A percentile compares a stretch with the other conserved stretches of the same genome.
These are phyloP conservation scores for Sceliomorpha sp. DNA, from an alignment of 2,888 invertebrate genomes.

Conservation along the genomic window DNA sequence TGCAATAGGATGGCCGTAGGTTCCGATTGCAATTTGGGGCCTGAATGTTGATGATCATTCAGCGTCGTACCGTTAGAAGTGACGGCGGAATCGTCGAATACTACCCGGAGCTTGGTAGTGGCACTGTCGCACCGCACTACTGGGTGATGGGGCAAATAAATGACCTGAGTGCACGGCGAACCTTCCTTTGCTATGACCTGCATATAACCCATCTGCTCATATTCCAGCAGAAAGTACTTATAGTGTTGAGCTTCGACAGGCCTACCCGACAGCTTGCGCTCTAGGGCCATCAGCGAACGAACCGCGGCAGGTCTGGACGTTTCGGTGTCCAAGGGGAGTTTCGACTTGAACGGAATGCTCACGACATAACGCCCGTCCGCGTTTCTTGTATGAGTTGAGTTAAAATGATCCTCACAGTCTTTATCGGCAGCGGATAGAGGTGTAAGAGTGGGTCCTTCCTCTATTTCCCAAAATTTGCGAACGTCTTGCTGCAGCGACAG, in stretches of 20 bases:
- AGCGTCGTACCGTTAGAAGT: slow-evolving; percentile 27
- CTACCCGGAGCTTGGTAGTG: slow-evolving; percentile 30
- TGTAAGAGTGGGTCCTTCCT: slow-evolving; percentile 16
- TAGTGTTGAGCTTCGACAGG: not conserved
- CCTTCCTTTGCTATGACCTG: too few relatives aligned
- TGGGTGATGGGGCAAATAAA: slow-evolving; percentile 24
- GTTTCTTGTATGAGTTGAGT: slow-evolving; percentile 30
- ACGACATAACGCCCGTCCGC: slow-evolving; percentile 29
- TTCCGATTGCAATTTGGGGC: slow-evolving; percentile 24
- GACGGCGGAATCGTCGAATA: slow-evolving; percentile 28
- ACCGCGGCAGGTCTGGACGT: not conserved
- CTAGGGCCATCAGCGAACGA: not conserved
- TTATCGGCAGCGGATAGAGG: not conserved
- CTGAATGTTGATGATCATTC: slow-evolving; percentile 21
- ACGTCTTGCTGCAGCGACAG: not conserved
- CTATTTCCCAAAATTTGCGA: slow-evolving; percentile 33
- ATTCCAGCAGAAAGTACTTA: not conserved
- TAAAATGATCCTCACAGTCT: slow-evolving; percentile 40
- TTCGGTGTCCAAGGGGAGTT: not conserved
- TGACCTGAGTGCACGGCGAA: not conserved
- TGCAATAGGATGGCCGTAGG: slow-evolving; percentile 10
- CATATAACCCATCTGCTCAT: slow-evolving; percentile 5
- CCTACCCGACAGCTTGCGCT: not conserved
- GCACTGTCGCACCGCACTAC: slow-evolving; percentile 8
- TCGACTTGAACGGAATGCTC: slow-evolving; percentile 16